Base-by-base conservation (phyloP, 2,797 vertebrate species). In the Enteromius viviparus region DNA sequence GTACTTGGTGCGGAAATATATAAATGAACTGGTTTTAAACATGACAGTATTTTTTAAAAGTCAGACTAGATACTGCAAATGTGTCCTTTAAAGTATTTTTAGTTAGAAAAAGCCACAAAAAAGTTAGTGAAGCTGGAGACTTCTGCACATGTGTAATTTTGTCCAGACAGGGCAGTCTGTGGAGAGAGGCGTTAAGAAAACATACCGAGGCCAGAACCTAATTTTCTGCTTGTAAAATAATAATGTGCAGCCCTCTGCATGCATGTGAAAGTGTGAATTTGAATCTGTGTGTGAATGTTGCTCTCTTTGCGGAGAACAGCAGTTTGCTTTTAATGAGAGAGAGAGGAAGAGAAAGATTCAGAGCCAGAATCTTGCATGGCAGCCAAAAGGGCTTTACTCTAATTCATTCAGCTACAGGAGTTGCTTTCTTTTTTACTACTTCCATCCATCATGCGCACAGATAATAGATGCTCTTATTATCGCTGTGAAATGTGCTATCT, bases 391-490 rank as follows among this genome's bases (percentile, higher is more conserved):
- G 42, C 76, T 83, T 78, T 62, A 85, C 84, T 88, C 87, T 86
- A 84, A 90, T 89, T 87, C 88, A 89, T 88, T 89, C 87, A 89
- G 72, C 83, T 81, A 85, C 82, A 83, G 78, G 85, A 87, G 87
- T 83, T 82, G 81, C 75, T 87, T 69, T 86, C 77, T 80, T 82
- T 81, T 78, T 84, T 80, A 80, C 85, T 62, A 53, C 81, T 80
- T n/a, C 82, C 90, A 91, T 90, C 89, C 86, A 89, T 92, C 90
- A 91, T 82, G 51, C 65, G 34, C 58, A 14, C 81, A 78, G 76
- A 88, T 86, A 89, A 89, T 81, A 88, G 84, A 87, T 84, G 78
- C 84, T 85, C 69, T 87, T 87, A 89, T 89, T 88, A 88, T 89
- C 85, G 75, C 64, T 83, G 83, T 84, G 85, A 86, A 85, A 88